A percentile compares a stretch with the other conserved stretches of the same genome.
Evolutionary conservation across 2,888 invertebrate genomes (phyloP).

Genomic region (Lasioglossum morio): DNA sequence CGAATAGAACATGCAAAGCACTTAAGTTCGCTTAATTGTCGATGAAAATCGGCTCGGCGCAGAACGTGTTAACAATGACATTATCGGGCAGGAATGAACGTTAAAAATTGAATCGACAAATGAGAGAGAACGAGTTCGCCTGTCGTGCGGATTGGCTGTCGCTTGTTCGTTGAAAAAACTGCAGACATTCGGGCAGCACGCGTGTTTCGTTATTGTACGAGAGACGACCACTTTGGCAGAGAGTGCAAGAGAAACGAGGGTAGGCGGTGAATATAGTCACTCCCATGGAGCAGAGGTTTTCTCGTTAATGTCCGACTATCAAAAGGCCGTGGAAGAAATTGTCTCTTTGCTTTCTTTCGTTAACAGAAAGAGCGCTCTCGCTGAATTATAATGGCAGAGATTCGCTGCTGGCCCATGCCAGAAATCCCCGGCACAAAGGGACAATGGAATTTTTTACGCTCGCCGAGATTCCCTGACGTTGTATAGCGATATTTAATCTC

Average conservation of each 20-base stretch:
- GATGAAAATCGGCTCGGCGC: too few relatives aligned
- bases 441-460: slow-evolving; percentile 34
- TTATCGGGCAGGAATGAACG: background rate
- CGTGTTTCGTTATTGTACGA: slow-evolving; percentile 16
- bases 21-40: too few relatives aligned
- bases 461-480: slow-evolving; percentile 1
- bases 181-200: slow-evolving; percentile 1
- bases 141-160: background rate
- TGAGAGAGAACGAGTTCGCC: background rate
- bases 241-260: background rate
- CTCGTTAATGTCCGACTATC: slow-evolving; percentile 50
- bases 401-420: background rate
- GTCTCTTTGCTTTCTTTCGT: slow-evolving; percentile 32
- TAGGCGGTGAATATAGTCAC: background rate
- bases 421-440: slow-evolving; percentile 25
- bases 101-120: background rate
- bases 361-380: slow-evolving; percentile 31
- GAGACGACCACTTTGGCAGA: slow-evolving; percentile 10
- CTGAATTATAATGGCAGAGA: slow-evolving; percentile 39
- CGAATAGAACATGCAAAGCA: too few relatives aligned
- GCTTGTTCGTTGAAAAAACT: slow-evolving; percentile 20
- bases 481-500: slow-evolving; percentile 19
- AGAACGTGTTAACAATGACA: background rate
- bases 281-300: slow-evolving; percentile 17
- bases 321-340: slow-evolving; percentile 41